Conservation (phyloP, 2,113 vertebrate species). For the Solea solea region DNA sequence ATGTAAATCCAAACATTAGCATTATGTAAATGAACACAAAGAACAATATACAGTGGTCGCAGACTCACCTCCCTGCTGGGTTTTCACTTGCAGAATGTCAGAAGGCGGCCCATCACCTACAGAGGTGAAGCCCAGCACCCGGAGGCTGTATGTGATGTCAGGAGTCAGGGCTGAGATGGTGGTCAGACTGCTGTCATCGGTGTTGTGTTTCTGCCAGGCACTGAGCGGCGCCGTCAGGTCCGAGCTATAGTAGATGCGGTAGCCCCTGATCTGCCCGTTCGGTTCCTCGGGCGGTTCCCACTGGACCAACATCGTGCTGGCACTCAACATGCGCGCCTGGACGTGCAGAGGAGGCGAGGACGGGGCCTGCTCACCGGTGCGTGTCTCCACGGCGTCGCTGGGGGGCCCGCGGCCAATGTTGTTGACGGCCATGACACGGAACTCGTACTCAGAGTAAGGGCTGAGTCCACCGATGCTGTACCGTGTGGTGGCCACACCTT, state of each 20-base stretch:
- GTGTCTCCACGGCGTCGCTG: slow-evolving; percentile 89
- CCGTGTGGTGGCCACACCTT: slow-evolving; percentile 93
- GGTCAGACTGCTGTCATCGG: slow-evolving; percentile 91
- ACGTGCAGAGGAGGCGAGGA: slow-evolving; percentile 92
- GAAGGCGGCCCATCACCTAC: slow-evolving; percentile 94
- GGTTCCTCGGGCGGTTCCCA: slow-evolving; percentile 95
- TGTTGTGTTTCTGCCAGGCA: slow-evolving; percentile 96
- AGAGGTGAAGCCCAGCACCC: slow-evolving; percentile 92
- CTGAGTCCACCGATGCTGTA: slow-evolving; percentile 97
- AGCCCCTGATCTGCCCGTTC: slow-evolving; percentile 93
- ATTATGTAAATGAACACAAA: too few relatives aligned
- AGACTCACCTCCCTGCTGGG: slow-evolving; percentile 92
- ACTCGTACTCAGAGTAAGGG: slow-evolving; percentile 94
- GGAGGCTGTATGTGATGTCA: slow-evolving; percentile 94
- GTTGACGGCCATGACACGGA: slow-evolving; percentile 92
- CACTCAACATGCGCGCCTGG: slow-evolving; percentile 93
- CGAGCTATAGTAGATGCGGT: slow-evolving; percentile 91
- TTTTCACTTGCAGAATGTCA: slow-evolving; percentile 93
- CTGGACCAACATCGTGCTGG: slow-evolving; percentile 95
- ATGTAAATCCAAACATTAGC: too few relatives aligned
- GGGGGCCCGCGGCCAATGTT: slow-evolving; percentile 94
- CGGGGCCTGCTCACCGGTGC: slow-evolving; percentile 93
- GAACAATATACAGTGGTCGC: slow-evolving; percentile 6
- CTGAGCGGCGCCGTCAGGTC: slow-evolving; percentile 86
- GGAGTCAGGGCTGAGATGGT: slow-evolving; percentile 92